Percentiles rank a stretch among this genome's conserved stretches.
Evolutionary conservation across 2,797 vertebrate genomes (phyloP).

Genomic region (Brotula barbata): DNA sequence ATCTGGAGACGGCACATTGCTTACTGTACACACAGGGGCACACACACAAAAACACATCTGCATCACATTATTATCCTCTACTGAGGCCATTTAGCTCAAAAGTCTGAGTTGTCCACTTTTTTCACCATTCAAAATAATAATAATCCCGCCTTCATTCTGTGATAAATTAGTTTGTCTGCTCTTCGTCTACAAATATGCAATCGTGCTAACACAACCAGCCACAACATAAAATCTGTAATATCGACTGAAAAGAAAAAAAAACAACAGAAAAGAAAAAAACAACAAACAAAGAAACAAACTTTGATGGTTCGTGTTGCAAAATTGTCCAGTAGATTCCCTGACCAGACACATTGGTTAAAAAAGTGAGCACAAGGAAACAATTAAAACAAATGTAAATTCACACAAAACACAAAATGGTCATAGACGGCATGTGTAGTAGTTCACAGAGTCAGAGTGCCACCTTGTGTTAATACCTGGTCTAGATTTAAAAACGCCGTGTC

Average conservation of each 20-base stretch:
- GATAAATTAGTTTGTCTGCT: slow-evolving; percentile 9
- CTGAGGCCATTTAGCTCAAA: background rate
- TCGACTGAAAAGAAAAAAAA: no score
- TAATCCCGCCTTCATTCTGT: background rate
- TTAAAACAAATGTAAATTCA: background rate
- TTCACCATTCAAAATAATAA: background rate
- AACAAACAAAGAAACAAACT: no score
- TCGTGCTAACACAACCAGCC: no score
- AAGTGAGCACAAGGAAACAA: no score
- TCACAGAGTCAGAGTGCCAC: slow-evolving; percentile 48
- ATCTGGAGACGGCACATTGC: slow-evolving; percentile 50
- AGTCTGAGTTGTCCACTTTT: background rate
- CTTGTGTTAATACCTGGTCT: slow-evolving; percentile 41
- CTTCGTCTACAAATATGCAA: background rate
- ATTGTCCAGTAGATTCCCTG: no score
- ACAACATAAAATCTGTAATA: no score
- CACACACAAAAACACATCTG: slow-evolving; percentile 2
- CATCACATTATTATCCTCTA: background rate
- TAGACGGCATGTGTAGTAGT: background rate
- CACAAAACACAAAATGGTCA: background rate
- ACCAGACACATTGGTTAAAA: no score
- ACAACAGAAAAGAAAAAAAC: no score
- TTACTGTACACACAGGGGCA: slow-evolving; percentile 9
- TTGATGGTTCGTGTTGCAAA: no score
- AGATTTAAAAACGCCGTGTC: background rate